These are phyloP conservation scores for Apodemia hepburni DNA, from an alignment of 2,888 invertebrate species.

Conservation along the genomic window DNA sequence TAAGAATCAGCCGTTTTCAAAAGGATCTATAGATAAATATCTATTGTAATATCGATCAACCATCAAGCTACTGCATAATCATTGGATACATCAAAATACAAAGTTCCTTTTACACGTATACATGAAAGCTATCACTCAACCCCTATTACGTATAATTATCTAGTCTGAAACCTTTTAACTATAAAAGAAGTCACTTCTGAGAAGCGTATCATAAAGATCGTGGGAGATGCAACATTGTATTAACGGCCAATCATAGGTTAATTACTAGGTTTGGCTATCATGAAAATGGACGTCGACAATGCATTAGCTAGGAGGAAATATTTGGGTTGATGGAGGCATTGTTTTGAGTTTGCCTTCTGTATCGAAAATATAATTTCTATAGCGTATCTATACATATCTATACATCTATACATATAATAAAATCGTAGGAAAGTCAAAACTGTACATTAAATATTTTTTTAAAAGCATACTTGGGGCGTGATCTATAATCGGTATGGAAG, in stretches of 20 bases:
- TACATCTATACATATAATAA: no score
- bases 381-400: no score
- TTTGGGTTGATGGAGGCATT: conserved; percentile 28
- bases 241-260: conserved; percentile 62
- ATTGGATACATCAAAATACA: conserved; percentile 52
- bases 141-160: conserved; percentile 62
- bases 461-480: no score
- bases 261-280: conserved; percentile 74
- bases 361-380: conserved; percentile 16
- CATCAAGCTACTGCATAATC: conserved; percentile 62
- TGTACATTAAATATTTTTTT: no score
- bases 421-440: no score
- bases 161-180: conserved; percentile 78
- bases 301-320: conserved; percentile 56
- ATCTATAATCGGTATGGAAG: no score
- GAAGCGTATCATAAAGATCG: conserved; percentile 55
- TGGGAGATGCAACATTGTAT: conserved; percentile 55
- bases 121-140: conserved; percentile 52
- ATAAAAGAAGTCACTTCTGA: conserved; percentile 65
- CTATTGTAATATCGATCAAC: conserved; percentile 34
- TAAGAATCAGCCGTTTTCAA: no score
- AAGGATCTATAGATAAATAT: no score
- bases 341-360: conserved; percentile 28
- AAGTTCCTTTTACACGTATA: conserved; percentile 37
- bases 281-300: conserved; percentile 53